Evolutionary conservation across 2,888 invertebrate species (phyloP).

Genomic region (Eilema caniola): DNA sequence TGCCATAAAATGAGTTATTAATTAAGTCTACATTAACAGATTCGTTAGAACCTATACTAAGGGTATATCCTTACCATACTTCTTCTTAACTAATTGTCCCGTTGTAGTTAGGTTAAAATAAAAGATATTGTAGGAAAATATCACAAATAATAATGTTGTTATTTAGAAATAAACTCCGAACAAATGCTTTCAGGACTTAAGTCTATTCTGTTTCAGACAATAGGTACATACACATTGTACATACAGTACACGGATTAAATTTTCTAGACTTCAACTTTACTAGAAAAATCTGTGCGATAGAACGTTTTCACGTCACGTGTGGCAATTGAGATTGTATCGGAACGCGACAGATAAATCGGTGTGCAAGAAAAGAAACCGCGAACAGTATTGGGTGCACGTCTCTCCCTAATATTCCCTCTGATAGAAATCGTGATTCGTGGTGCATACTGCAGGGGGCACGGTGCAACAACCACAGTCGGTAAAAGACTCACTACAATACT

Average conservation of each 20-base stretch:
- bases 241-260: not conserved
- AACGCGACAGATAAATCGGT: constrained; percentile 46
- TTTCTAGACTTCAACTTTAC: not conserved
- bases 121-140: not conserved
- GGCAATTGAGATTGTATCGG: constrained; percentile 52
- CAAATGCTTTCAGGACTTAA: not conserved
- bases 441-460: constrained; percentile 17
- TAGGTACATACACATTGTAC: no score
- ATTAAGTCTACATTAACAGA: not conserved
- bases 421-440: constrained; percentile 43
- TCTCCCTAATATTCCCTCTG: constrained; percentile 49
- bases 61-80: no score
- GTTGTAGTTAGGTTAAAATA: not conserved
- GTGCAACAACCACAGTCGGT: constrained; percentile 42
- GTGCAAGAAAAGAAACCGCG: constrained; percentile 43
- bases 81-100: not conserved
- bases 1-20: not conserved
- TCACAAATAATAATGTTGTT: not conserved
- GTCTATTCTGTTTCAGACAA: not conserved
- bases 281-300: constrained; percentile 17
- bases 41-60: not conserved
- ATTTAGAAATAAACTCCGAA: not conserved
- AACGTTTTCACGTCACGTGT: constrained; percentile 47
- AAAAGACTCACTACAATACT: constrained; percentile 53
- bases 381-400: constrained; percentile 43